A percentile compares a stretch with the other conserved stretches of the same genome.
Evolutionary conservation across 2,797 vertebrate genomes (phyloP).

Genomic region (Spinus olivaceus): DNA sequence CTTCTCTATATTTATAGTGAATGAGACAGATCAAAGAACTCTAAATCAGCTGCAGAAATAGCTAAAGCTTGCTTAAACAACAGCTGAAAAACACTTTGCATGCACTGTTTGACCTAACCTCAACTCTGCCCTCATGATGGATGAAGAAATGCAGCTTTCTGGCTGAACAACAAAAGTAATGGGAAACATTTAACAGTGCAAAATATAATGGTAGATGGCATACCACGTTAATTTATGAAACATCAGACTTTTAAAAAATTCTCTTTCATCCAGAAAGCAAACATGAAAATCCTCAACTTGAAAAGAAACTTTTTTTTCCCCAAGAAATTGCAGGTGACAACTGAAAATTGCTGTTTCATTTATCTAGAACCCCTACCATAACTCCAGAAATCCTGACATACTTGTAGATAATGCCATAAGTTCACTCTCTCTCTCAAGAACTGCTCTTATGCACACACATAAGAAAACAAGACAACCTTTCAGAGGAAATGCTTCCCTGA

Average conservation of each 20-base stretch:
- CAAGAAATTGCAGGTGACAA: background rate
- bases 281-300: background rate
- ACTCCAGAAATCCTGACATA: background rate
- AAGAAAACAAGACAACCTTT: background rate
- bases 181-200: constrained; percentile 11
- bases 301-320: background rate
- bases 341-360: background rate
- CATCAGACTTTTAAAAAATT: background rate
- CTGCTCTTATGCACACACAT: background rate
- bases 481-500: background rate
- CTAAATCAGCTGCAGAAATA: constrained; percentile 45
- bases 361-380: background rate
- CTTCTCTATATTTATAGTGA: constrained; percentile 37
- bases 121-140: constrained; percentile 8
- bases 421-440: background rate
- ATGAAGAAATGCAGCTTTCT: constrained; percentile 44
- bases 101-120: constrained; percentile 41
- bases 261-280: background rate
- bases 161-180: constrained; percentile 33
- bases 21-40: constrained; percentile 38
- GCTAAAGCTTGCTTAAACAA: constrained; percentile 46
- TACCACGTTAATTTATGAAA: background rate
- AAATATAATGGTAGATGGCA: background rate
- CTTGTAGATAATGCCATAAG: background rate
- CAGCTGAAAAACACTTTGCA: constrained; percentile 34